phyloP scores from a whole-genome alignment of 1,140 invertebrate species.

The Andricus grossulariae region DNA sequence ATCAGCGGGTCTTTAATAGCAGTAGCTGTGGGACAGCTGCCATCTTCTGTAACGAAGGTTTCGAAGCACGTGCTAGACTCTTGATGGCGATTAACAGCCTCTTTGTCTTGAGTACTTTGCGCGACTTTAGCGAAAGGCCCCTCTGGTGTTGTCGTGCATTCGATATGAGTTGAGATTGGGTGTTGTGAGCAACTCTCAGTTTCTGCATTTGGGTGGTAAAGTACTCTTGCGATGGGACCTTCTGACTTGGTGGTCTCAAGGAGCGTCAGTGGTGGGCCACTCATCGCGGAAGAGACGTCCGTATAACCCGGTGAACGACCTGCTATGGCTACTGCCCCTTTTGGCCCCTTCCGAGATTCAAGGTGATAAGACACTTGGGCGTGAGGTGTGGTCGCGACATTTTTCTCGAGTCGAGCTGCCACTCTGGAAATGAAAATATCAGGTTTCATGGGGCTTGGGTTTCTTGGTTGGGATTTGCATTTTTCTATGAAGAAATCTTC shows the following conservation, averaged over 20 bases:
- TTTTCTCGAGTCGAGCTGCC: background rate
- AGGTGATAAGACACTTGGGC: slow-evolving; percentile 21
- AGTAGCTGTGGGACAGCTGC: slow-evolving; percentile 27
- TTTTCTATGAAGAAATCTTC: background rate
- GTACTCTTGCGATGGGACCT: slow-evolving; percentile 27
- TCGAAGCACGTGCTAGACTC: slow-evolving; percentile 21
- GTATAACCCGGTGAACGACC: slow-evolving; percentile 6
- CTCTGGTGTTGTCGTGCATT: slow-evolving; percentile 34
- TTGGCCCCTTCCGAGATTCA: slow-evolving; percentile 32
- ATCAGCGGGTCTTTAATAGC: background rate
- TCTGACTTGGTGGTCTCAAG: slow-evolving; percentile 31
- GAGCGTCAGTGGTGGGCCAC: background rate
- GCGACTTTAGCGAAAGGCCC: slow-evolving; percentile 29
- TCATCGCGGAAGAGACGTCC: background rate
- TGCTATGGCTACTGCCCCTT: slow-evolving; percentile 13
- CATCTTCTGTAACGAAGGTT: slow-evolving; percentile 15
- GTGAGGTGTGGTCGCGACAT: background rate
- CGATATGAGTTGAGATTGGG: slow-evolving; percentile 30
- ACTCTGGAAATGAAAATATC: slow-evolving; percentile 35
- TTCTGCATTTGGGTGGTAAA: background rate
- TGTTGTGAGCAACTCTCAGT: background rate
- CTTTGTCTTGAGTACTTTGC: background rate
- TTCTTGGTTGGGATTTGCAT: background rate
- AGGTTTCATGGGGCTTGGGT: background rate
- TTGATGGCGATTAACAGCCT: background rate